Evolutionary conservation across 1,140 invertebrate genomes (phyloP).

Genomic region (Leguminivora glycinivorella): DNA sequence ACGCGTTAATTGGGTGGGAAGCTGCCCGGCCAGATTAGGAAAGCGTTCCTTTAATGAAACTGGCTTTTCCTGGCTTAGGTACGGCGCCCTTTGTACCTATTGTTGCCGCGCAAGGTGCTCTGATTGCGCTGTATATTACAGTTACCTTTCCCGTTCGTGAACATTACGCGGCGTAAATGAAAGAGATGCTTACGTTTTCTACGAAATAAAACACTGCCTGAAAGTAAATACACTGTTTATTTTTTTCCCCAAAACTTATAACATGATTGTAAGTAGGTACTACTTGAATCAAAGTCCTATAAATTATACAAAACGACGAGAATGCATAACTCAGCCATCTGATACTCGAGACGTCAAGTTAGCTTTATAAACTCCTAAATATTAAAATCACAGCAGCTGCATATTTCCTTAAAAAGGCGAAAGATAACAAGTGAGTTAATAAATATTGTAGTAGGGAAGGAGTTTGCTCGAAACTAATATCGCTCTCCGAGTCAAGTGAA

Average conservation of each 20-base stretch:
- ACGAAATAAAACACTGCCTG: neutral
- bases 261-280: neutral
- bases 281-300: neutral
- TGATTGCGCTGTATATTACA: slow-evolving; percentile 10
- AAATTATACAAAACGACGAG: neutral
- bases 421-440: slow-evolving; percentile 61
- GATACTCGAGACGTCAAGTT: neutral
- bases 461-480: slow-evolving; percentile 77
- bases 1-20: slow-evolving; percentile 75
- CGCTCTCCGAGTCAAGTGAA: slow-evolving; percentile 76
- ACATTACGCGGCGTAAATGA: neutral
- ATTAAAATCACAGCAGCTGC: slow-evolving; percentile 34
- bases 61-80: slow-evolving; percentile 41
- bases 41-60: slow-evolving; percentile 66
- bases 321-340: neutral
- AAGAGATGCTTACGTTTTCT: slow-evolving; percentile 2
- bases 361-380: slow-evolving; percentile 26
- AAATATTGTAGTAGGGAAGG: slow-evolving; percentile 74
- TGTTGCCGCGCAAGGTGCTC: slow-evolving; percentile 7
- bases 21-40: slow-evolving; percentile 55
- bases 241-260: neutral
- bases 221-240: neutral
- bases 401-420: slow-evolving; percentile 41
- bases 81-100: slow-evolving; percentile 30
- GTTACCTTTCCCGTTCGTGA: neutral